Evolutionary conservation across 1,140 invertebrate genomes (phyloP).

Genomic region (Drosophila insularis): DNA sequence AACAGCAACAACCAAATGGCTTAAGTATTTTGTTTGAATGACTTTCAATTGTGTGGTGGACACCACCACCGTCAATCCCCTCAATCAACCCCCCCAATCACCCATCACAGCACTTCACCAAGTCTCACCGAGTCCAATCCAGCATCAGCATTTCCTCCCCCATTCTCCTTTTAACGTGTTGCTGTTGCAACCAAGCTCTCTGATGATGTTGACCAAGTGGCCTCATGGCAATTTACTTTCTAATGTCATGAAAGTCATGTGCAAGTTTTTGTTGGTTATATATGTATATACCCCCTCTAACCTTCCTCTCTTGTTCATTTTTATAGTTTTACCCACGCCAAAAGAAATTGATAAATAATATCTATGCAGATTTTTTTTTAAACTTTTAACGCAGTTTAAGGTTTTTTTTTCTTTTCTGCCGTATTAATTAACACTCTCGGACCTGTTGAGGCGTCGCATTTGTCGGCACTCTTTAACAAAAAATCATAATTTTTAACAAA

Average conservation of each 20-base stretch:
- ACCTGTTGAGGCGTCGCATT: conserved; percentile 50
- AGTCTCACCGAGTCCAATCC: not conserved
- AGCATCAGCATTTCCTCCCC: conserved; percentile 14
- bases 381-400: conserved; percentile 20
- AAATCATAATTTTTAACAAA: conserved; percentile 38
- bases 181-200: conserved; percentile 44
- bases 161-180: conserved; percentile 33
- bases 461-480: conserved; percentile 39
- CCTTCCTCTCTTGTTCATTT: conserved; percentile 7
- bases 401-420: not conserved
- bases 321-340: conserved; percentile 45
- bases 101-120: conserved; percentile 11
- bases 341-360: conserved; percentile 65
- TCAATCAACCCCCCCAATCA: not conserved
- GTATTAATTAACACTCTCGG: conserved; percentile 39
- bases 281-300: not conserved
- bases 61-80: not conserved
- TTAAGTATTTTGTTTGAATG: conserved; percentile 43
- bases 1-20: conserved; percentile 15
- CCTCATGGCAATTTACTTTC: conserved; percentile 80
- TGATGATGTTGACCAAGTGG: conserved; percentile 72
- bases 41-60: conserved; percentile 47
- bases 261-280: conserved; percentile 60
- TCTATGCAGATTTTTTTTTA: conserved; percentile 60
- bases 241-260: conserved; percentile 79